A percentile compares a stretch with the other conserved stretches of the same genome.
These are phyloP conservation scores for Ciconia maguari DNA, from an alignment of 2,113 vertebrate genomes.

Conservation along the genomic window DNA sequence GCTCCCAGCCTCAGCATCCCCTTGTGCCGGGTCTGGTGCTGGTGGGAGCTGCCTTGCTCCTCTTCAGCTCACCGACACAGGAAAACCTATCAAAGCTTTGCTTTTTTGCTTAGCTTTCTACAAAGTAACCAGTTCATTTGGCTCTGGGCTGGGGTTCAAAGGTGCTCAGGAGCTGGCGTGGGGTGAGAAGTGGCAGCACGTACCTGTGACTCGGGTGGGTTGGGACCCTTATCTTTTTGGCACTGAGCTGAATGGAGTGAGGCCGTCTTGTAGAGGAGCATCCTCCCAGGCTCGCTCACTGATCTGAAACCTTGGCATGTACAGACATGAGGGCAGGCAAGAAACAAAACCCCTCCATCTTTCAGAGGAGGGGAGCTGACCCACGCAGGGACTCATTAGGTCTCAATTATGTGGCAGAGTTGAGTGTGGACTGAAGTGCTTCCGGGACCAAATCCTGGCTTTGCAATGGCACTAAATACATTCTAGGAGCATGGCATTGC, in stretches of 20 bases:
- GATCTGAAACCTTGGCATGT: not conserved
- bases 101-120: not conserved
- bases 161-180: rapidly evolving
- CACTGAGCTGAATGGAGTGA: not conserved
- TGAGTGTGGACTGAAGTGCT: not conserved
- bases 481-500: not conserved
- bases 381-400: not conserved
- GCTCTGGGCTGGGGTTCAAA: not conserved
- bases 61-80: not conserved
- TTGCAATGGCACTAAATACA: not conserved
- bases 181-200: not conserved
- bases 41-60: not conserved
- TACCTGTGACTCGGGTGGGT: not conserved
- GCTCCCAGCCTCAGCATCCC: not conserved
- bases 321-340: not conserved
- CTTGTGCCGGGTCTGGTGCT: rapidly evolving
- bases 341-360: not conserved
- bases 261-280: not conserved
- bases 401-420: not conserved
- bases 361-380: not conserved
- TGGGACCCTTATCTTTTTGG: not conserved
- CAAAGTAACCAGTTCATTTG: not conserved
- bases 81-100: not conserved
- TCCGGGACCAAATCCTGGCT: not conserved
- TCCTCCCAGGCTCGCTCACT: not conserved